A percentile compares a stretch with the other conserved stretches of the same genome.
These are phyloP conservation scores for Melanostigma gelatinosum DNA, from an alignment of 2,113 vertebrate genomes.

Conservation along the genomic window DNA sequence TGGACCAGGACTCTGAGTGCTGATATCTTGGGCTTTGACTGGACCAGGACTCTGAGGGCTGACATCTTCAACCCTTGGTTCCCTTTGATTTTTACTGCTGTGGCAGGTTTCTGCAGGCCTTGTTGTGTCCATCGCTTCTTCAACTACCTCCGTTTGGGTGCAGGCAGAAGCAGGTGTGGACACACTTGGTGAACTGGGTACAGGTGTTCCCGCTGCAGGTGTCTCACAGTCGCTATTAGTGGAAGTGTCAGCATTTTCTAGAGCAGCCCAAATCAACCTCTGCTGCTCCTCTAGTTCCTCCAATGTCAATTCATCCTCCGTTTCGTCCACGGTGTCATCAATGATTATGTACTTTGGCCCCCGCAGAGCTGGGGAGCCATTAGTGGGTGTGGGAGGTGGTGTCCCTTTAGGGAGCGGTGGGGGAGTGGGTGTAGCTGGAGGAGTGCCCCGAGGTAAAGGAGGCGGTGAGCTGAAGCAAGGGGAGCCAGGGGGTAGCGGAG, in stretches of 20 bases:
- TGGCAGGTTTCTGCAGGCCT: conserved; percentile 39
- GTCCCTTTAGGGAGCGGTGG: conserved; percentile 89
- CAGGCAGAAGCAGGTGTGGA: conserved; percentile 85
- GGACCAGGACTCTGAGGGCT: conserved; percentile 34
- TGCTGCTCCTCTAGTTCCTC: conserved; percentile 98
- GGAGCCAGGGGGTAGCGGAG: conserved; percentile 87
- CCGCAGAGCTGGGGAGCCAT: conserved; percentile 73
- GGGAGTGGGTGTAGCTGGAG: conserved; percentile 85
- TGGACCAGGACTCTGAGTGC: conserved; percentile 9
- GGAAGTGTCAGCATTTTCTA: conserved; percentile 89
- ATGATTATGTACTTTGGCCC: conserved; percentile 49
- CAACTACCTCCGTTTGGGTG: conserved; percentile 74
- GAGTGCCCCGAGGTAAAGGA: conserved; percentile 88
- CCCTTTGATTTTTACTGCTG: conserved; percentile 37
- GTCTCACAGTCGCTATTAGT: conserved; percentile 89
- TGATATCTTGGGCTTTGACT: conserved; percentile 1
- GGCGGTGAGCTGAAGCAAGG: conserved; percentile 85
- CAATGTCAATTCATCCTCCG: conserved; percentile 90
- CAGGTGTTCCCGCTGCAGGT: conserved; percentile 82
- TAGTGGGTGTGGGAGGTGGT: conserved; percentile 80
- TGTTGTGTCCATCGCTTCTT: conserved; percentile 38
- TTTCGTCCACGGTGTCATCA: conserved; percentile 76
- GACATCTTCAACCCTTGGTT: neutral
- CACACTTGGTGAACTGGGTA: conserved; percentile 83
- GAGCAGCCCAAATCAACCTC: conserved; percentile 91